These are phyloP conservation scores for Pyrrhia umbra DNA, from an alignment of 2,888 invertebrate species.

Conservation along the genomic window DNA sequence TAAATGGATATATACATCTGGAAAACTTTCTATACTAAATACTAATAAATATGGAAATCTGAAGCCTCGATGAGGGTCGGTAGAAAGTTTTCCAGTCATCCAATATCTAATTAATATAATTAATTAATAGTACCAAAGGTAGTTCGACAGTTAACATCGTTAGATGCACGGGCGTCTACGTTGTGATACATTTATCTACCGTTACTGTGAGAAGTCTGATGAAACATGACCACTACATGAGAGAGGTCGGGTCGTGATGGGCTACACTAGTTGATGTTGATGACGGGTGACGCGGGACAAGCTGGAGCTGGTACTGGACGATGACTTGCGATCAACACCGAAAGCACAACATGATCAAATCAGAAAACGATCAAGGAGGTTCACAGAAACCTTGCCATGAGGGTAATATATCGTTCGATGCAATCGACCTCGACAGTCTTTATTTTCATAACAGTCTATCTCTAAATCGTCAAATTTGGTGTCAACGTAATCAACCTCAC, in stretches of 20 bases:
- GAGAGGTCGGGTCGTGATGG: conserved; percentile 84
- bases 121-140: conserved; percentile 73
- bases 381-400: conserved; percentile 80
- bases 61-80: conserved; percentile 73
- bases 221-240: conserved; percentile 86
- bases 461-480: conserved; percentile 81
- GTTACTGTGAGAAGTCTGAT: conserved; percentile 85
- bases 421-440: conserved; percentile 88
- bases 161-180: conserved; percentile 88
- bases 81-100: conserved; percentile 87
- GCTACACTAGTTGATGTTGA: conserved; percentile 74
- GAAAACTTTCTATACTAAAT: conserved; percentile 86
- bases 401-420: conserved; percentile 79
- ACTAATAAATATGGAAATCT: conserved; percentile 75
- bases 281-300: conserved; percentile 84
- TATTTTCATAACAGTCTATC: conserved; percentile 83
- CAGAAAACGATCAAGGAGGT: conserved; percentile 76
- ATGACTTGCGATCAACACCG: conserved; percentile 87
- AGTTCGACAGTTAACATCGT: conserved; percentile 75
- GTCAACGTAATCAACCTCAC: conserved; percentile 84
- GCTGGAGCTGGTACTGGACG: conserved; percentile 81
- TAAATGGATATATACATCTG: conserved; percentile 75
- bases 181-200: conserved; percentile 90
- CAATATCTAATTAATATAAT: conserved; percentile 58
- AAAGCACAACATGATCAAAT: conserved; percentile 88